Conservation (phyloP, 2,113 vertebrate species). For the Erinaceus europaeus region DNA sequence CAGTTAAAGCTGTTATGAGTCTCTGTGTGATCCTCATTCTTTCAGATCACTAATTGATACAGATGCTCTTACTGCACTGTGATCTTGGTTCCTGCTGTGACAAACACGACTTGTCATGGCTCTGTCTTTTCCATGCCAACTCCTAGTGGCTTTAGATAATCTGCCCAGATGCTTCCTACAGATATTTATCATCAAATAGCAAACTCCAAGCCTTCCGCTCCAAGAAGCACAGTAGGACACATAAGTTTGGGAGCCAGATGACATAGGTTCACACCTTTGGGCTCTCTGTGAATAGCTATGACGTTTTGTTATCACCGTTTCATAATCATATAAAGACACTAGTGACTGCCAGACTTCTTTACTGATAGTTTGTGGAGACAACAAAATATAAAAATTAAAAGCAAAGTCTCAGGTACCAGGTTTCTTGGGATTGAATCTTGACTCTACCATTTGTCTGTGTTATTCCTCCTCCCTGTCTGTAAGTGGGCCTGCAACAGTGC, state of each 20-base stretch:
- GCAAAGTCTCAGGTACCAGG: background rate
- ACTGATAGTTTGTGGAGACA: background rate
- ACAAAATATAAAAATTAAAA: background rate
- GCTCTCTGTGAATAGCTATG: no score
- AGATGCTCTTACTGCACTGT: background rate
- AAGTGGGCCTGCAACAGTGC: background rate
- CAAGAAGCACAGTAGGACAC: constrained; percentile 8
- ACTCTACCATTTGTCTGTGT: background rate
- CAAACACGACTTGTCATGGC: background rate
- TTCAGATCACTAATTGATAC: background rate
- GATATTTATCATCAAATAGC: background rate
- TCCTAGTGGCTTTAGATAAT: background rate
- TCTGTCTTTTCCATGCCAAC: background rate
- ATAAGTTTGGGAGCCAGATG: background rate
- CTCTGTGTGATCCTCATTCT: background rate
- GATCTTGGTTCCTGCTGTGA: background rate
- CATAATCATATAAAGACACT: background rate
- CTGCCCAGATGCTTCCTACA: background rate
- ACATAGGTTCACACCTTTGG: background rate
- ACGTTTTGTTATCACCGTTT: no score
- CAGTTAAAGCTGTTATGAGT: background rate
- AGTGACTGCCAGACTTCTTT: background rate
- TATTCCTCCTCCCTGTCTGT: background rate
- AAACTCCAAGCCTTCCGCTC: background rate
- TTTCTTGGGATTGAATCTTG: background rate